A percentile compares a stretch with the other conserved stretches of the same genome.
These are phyloP conservation scores for Galleria mellonella DNA, from an alignment of 1,140 invertebrate species.

Conservation along the genomic window DNA sequence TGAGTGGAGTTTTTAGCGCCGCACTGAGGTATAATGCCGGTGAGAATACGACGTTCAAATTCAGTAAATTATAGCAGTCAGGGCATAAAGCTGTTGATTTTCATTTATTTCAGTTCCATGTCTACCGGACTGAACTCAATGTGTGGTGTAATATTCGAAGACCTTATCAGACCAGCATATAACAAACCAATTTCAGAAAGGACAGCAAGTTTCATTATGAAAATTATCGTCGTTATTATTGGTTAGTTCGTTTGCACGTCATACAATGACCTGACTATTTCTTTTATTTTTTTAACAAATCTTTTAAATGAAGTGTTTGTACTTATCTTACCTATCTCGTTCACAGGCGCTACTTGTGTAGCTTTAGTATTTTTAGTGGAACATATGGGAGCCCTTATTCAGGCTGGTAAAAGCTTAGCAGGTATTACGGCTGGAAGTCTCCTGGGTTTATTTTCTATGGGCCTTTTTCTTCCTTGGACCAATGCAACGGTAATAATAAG, in stretches of 20 bases:
- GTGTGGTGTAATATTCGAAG: slow-evolving; percentile 88
- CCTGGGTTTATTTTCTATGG: slow-evolving; percentile 85
- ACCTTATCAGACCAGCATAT: slow-evolving; percentile 81
- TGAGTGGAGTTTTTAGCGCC: slow-evolving; percentile 85
- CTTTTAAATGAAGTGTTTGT: background rate
- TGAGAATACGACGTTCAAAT: background rate
- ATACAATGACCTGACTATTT: no score
- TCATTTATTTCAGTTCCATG: slow-evolving; percentile 80
- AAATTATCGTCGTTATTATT: slow-evolving; percentile 79
- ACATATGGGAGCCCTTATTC: slow-evolving; percentile 80
- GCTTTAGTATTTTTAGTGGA: slow-evolving; percentile 81
- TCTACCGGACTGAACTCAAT: slow-evolving; percentile 87
- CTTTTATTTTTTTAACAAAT: background rate
- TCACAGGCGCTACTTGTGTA: slow-evolving; percentile 76
- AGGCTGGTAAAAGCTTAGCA: slow-evolving; percentile 79
- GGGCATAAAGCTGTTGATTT: background rate
- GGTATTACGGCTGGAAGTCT: slow-evolving; percentile 84
- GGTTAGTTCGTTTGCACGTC: slow-evolving; percentile 38
- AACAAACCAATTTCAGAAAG: slow-evolving; percentile 77
- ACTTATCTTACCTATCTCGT: background rate
- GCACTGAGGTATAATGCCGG: slow-evolving; percentile 76
- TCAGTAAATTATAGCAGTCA: background rate
- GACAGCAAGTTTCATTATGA: slow-evolving; percentile 80
- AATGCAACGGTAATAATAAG: slow-evolving; percentile 76
- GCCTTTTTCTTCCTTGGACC: slow-evolving; percentile 84